These are phyloP conservation scores for Diplolepis rosae DNA, from an alignment of 2,888 invertebrate genomes.

Conservation along the genomic window DNA sequence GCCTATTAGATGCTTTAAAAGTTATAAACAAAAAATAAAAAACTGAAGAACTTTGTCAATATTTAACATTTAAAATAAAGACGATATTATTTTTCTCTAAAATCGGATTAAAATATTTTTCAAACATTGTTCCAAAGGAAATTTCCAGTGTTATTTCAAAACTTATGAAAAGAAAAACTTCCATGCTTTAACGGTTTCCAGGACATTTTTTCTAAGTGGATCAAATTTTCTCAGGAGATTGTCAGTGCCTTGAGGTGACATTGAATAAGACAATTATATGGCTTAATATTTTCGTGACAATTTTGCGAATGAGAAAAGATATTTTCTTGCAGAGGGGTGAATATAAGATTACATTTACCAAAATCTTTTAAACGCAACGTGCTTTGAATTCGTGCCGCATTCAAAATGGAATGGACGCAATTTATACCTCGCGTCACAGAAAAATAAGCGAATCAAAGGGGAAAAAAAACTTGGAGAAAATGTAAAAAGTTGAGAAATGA, in stretches of 20 bases:
- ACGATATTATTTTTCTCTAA: no score
- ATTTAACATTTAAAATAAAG: no score
- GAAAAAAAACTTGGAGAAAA: slow-evolving; percentile 5
- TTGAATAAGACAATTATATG: background rate
- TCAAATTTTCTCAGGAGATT: background rate
- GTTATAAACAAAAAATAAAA: no score
- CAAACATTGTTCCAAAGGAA: no score
- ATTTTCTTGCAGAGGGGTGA: background rate
- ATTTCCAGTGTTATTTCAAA: no score
- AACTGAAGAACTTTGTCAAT: no score
- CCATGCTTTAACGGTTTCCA: background rate
- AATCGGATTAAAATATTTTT: no score
- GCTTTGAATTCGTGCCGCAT: slow-evolving; percentile 20
- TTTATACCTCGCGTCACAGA: slow-evolving; percentile 6
- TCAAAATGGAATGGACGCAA: slow-evolving; percentile 14
- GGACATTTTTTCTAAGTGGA: background rate
- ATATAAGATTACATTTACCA: slow-evolving; percentile 14
- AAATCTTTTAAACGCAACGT: slow-evolving; percentile 21
- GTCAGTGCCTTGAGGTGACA: background rate
- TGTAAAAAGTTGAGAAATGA: slow-evolving; percentile 23
- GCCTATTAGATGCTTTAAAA: no score
- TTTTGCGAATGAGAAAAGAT: background rate
- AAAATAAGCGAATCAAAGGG: slow-evolving; percentile 12
- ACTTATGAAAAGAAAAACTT: background rate
- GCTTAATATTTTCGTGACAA: background rate